These are phyloP conservation scores for Menidia beryllina DNA, from an alignment of 2,113 vertebrate species.

Conservation along the genomic window DNA sequence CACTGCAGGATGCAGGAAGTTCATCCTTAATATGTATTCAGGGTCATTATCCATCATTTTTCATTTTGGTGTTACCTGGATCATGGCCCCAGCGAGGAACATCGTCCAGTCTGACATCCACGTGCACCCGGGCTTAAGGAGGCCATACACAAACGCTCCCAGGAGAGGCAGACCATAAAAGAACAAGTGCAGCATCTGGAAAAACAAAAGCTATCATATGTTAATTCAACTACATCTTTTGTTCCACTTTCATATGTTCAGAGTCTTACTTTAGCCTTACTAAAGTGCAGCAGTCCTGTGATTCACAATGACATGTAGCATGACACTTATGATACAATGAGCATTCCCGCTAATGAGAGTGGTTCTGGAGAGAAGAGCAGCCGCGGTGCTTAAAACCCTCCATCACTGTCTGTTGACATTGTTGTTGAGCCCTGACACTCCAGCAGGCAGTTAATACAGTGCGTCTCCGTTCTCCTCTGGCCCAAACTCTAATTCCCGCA, in stretches of 20 bases:
- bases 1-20: slow-evolving; percentile 4
- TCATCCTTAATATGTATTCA: slow-evolving; percentile 4
- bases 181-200: slow-evolving; percentile 88
- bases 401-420: slow-evolving; percentile 37
- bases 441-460: slow-evolving; percentile 55
- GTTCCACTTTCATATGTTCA: background rate
- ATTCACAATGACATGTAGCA: background rate
- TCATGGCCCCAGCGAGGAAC: slow-evolving; percentile 86
- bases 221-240: background rate
- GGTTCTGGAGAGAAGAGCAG: background rate
- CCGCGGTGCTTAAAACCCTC: background rate
- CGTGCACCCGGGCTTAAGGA: slow-evolving; percentile 86
- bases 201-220: background rate
- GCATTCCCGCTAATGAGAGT: background rate
- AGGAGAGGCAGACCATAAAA: slow-evolving; percentile 89
- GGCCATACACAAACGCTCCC: slow-evolving; percentile 83
- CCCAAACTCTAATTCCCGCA: slow-evolving; percentile 13
- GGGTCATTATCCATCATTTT: slow-evolving; percentile 13
- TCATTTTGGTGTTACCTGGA: slow-evolving; percentile 82
- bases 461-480: slow-evolving; percentile 42
- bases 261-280: background rate
- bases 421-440: slow-evolving; percentile 36
- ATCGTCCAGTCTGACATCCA: slow-evolving; percentile 91
- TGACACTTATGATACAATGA: slow-evolving; percentile 2
- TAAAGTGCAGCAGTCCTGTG: background rate